Base-by-base conservation (phyloP, 2,888 invertebrate genomes). In the Drosophila anomelani region DNA sequence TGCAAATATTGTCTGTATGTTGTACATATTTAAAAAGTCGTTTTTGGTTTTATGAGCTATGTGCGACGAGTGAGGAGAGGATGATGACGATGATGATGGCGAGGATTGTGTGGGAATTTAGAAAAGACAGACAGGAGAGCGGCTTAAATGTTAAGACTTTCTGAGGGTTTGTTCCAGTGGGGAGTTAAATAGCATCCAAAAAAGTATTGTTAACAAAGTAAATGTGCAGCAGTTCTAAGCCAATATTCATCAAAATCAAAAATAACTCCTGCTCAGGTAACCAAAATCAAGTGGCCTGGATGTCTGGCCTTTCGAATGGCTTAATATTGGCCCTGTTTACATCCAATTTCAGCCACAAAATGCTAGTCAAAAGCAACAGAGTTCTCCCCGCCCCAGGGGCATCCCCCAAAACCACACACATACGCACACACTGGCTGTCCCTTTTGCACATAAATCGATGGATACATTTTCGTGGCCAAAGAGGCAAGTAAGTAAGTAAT, bases 1-100 rank as follows among this genome's bases (percentile, higher is more conserved):
- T 87, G 82, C 82, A 82, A 82, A 82, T 82, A 82, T 85, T 85
- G 85, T 77, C 75, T 70, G 66, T 66, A 43, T 59, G 61, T 54
- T 62, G 80, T 75, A 80, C 77, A 81, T 79, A 80, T 66, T 68
- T 68, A 51, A 68, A 71, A 75, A 77, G 75, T 39, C 71, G 55
- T 54, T 67, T 67, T 68, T 44, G 77, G 77, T 76, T 71, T 73
- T 41, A 59, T 53, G 43, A 57, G 47, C 57, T 20, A 71, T 60
- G 39, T 55, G 41, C 39, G 23, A 55, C 13, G 34, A 43, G 43
- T 20, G 36, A 15, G 20, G 12, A 41, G 34, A 20, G 34, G 36
- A 55, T 39, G 51, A 26, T 29, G 54, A 8, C 3, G 38, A 39
- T 39, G 41, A 43, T 17, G 17, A 6, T 20, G 51, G 29, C 29